Evolutionary conservation across 2,113 vertebrate species (phyloP).

Genomic region (Hystrix brachyura): DNA sequence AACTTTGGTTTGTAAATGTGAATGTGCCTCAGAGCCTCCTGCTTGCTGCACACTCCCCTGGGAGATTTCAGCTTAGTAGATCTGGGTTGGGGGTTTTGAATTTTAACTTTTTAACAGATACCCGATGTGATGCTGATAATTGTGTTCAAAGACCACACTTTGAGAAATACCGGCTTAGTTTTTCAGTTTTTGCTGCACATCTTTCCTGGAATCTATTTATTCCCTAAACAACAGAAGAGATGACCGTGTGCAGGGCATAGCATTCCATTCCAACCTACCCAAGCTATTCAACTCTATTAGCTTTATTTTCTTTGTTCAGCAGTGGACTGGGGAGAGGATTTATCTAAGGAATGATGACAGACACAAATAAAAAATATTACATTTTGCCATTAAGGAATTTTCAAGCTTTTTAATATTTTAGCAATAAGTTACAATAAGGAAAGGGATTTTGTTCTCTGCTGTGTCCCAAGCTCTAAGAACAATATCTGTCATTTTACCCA

Average conservation of each 20-base stretch:
- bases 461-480: not conserved
- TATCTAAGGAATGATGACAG: not conserved
- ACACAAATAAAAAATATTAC: not conserved
- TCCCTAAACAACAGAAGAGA: not conserved
- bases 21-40: not conserved
- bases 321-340: not conserved
- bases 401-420: not conserved
- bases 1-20: not conserved
- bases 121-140: not conserved
- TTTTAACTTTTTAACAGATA: conserved; percentile 21
- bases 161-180: not conserved
- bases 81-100: not conserved
- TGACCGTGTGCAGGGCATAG: not conserved
- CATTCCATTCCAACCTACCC: not conserved
- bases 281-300: not conserved
- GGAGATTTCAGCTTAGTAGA: conserved; percentile 3
- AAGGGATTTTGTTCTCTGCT: not conserved
- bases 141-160: not conserved
- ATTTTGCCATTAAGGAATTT: conserved; percentile 16
- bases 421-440: not conserved
- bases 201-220: not conserved
- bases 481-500: not conserved
- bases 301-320: not conserved
- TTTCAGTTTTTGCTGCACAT: not conserved
- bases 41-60: not conserved